These are phyloP conservation scores for Sebastes fasciatus DNA, from an alignment of 2,113 vertebrate species.

Conservation along the genomic window DNA sequence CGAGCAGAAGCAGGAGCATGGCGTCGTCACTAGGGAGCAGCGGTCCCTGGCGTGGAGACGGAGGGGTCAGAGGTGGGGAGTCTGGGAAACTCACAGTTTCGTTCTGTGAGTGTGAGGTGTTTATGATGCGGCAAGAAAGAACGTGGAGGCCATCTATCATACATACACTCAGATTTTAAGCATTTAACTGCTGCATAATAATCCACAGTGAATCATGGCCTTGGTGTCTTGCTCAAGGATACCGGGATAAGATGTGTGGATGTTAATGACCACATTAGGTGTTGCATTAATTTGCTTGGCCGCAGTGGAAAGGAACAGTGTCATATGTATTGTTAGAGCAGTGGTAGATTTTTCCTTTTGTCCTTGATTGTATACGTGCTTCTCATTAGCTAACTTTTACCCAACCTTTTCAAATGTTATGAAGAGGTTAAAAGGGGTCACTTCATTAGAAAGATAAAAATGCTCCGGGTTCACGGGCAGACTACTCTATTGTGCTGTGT, in stretches of 20 bases:
- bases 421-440: slow-evolving; percentile 66
- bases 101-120: slow-evolving; percentile 53
- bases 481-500: slow-evolving; percentile 41
- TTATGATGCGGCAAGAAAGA: slow-evolving; percentile 48
- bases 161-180: slow-evolving; percentile 19
- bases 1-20: slow-evolving; percentile 67
- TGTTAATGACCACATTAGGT: slow-evolving; percentile 14
- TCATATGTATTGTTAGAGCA: slow-evolving; percentile 1
- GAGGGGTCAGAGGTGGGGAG: slow-evolving; percentile 56
- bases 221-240: slow-evolving; percentile 31
- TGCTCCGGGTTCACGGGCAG: slow-evolving; percentile 22
- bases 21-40: slow-evolving; percentile 31
- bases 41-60: slow-evolving; percentile 39
- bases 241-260: slow-evolving; percentile 7
- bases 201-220: slow-evolving; percentile 11
- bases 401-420: slow-evolving; percentile 47
- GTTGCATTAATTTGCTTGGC: not conserved
- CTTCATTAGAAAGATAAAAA: slow-evolving; percentile 68
- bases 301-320: not conserved
- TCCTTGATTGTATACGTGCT: slow-evolving; percentile 18
- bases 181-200: slow-evolving; percentile 28
- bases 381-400: slow-evolving; percentile 50
- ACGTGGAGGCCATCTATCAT: slow-evolving; percentile 24
- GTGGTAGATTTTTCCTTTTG: slow-evolving; percentile 20
- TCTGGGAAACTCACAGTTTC: slow-evolving; percentile 65